phyloP scores from a whole-genome alignment of 2,113 vertebrate genomes.

The Toxostoma redivivum region DNA sequence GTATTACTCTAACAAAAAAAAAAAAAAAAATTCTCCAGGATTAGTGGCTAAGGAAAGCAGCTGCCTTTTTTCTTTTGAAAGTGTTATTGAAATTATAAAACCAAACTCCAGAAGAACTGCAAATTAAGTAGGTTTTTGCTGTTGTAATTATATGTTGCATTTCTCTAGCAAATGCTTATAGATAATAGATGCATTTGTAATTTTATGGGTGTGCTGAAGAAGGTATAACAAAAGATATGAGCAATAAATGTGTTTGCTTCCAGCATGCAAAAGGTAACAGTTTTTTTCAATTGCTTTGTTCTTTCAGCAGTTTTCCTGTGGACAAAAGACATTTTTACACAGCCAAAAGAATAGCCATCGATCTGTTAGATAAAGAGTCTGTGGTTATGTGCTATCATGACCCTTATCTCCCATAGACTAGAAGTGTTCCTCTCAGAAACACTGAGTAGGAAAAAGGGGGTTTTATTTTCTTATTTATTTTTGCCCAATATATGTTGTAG shows the following conservation, averaged over 20 bases:
- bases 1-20: not conserved
- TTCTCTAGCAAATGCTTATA: slow-evolving; percentile 30
- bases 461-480: slow-evolving; percentile 14
- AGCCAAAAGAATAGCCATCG: not conserved
- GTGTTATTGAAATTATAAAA: slow-evolving; percentile 32
- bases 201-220: slow-evolving; percentile 16
- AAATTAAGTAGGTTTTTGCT: slow-evolving; percentile 37
- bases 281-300: slow-evolving; percentile 28
- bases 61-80: slow-evolving; percentile 10
- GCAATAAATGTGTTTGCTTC: slow-evolving; percentile 53
- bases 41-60: not conserved
- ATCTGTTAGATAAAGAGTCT: slow-evolving; percentile 25
- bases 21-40: not conserved
- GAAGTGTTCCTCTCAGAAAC: not conserved
- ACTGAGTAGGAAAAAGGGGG: not conserved
- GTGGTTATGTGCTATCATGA: not conserved
- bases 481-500: not conserved
- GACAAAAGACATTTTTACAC: slow-evolving; percentile 44
- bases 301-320: slow-evolving; percentile 49
- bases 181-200: slow-evolving; percentile 43
- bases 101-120: not conserved
- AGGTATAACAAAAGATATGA: slow-evolving; percentile 21
- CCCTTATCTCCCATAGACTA: not conserved
- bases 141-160: slow-evolving; percentile 47
- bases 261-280: slow-evolving; percentile 9